These are phyloP conservation scores for Todiramphus saurophagus DNA, from an alignment of 2,113 vertebrate genomes.

Conservation along the genomic window DNA sequence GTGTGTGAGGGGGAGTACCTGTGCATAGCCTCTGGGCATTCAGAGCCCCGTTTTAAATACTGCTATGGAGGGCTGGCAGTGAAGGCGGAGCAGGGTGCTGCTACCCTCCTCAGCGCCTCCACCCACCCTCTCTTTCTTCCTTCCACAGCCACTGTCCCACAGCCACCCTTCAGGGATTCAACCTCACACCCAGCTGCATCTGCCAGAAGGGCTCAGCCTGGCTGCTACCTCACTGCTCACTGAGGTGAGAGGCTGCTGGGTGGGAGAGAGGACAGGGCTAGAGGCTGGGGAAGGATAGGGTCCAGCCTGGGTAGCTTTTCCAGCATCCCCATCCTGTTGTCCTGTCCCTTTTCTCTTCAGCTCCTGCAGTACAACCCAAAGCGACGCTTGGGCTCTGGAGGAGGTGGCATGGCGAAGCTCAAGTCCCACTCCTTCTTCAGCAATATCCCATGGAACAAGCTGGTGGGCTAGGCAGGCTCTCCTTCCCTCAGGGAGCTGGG, in stretches of 20 bases:
- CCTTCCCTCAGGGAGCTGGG: not conserved
- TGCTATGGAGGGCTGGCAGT: not conserved
- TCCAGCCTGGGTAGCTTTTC: not conserved
- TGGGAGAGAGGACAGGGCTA: not conserved
- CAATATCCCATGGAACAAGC: constrained; percentile 83
- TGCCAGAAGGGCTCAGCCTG: constrained; percentile 87
- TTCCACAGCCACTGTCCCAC: constrained; percentile 86
- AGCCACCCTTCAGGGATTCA: constrained; percentile 91
- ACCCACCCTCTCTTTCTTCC: not conserved
- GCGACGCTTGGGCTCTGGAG: constrained; percentile 84
- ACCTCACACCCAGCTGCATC: constrained; percentile 87
- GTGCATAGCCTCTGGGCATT: not conserved
- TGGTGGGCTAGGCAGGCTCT: constrained; percentile 75
- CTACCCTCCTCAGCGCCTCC: not conserved
- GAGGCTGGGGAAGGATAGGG: not conserved
- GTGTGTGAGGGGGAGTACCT: not conserved
- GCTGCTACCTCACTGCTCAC: constrained; percentile 87
- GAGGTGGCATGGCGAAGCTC: constrained; percentile 84
- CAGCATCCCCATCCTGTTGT: not conserved
- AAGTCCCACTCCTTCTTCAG: constrained; percentile 95
- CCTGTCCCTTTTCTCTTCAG: constrained; percentile 63
- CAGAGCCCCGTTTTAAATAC: not conserved
- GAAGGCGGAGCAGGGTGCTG: not conserved
- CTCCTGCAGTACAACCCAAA: constrained; percentile 88
- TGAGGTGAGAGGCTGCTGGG: constrained; percentile 77